Percentiles rank a stretch among this genome's conserved stretches.
phyloP scores from a whole-genome alignment of 2,888 invertebrate species.

The Metacarcinus magister region DNA sequence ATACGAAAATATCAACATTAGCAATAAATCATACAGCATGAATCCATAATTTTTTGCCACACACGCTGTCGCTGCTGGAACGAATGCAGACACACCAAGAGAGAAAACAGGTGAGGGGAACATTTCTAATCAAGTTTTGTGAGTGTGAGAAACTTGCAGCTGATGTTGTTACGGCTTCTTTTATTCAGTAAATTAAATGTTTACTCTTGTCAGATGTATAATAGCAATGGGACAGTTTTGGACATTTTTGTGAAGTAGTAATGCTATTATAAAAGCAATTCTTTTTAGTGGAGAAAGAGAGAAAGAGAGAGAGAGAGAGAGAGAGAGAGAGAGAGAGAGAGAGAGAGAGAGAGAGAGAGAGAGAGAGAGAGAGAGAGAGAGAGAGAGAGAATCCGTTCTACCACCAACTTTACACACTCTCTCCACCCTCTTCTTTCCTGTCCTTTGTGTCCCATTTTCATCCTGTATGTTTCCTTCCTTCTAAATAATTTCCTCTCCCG shows the following conservation, averaged over 20 bases:
- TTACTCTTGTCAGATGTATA: constrained; percentile 1
- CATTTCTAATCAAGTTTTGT: background rate
- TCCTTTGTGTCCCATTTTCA: background rate
- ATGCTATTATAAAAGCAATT: background rate
- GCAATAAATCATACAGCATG: background rate
- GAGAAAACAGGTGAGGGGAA: background rate
- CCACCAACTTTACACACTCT: background rate
- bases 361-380: background rate
- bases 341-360: constrained; percentile 2
- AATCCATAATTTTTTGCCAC: background rate
- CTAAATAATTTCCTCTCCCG: background rate
- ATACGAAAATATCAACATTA: background rate
- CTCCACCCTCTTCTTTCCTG: background rate
- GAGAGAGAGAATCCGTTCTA: background rate
- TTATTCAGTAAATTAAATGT: constrained; percentile 11
- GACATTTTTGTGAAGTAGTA: background rate
- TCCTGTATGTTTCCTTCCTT: background rate
- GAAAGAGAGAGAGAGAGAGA: constrained; percentile 15
- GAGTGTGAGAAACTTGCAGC: background rate
- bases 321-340: constrained; percentile 17
- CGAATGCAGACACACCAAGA: background rate
- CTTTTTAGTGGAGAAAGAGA: background rate
- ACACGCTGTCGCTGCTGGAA: background rate
- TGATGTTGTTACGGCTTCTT: background rate
- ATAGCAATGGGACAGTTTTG: background rate